Conservation (phyloP, 2,797 vertebrate species). For the Simalia tracyae region DNA sequence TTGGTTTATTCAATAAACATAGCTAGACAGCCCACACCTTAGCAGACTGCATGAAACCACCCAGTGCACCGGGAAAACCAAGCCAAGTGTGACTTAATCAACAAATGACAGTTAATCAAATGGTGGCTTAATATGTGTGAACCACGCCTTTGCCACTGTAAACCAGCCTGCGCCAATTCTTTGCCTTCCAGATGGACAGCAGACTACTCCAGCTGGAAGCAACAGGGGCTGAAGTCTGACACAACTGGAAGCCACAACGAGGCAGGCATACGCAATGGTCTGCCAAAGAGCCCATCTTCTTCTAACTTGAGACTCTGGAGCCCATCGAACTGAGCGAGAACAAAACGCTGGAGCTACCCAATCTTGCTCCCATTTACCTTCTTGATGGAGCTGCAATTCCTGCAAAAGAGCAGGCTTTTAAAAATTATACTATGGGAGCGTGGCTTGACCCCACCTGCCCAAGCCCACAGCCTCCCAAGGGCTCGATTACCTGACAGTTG, state of each 20-base stretch:
- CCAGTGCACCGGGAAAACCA: not conserved
- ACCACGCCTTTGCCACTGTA: not conserved
- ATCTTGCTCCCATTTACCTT: not conserved
- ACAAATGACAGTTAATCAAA: not conserved
- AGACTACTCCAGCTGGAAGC: not conserved
- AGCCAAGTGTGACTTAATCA: not conserved
- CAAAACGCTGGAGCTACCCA: not conserved
- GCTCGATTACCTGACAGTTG: not conserved
- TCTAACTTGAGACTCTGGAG: not conserved
- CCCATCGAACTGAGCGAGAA: not conserved
- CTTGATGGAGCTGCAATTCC: not conserved
- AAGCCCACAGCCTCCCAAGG: accelerated
- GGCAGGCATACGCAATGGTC: not conserved
- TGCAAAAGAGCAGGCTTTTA: not conserved
- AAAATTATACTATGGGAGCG: not conserved
- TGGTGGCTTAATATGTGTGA: not conserved
- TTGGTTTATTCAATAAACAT: not conserved
- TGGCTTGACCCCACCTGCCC: accelerated
- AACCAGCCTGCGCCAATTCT: not conserved
- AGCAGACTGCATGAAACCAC: not conserved
- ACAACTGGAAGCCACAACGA: not conserved
- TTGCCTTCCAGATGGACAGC: not conserved
- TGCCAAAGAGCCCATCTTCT: no score
- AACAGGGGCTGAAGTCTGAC: not conserved
- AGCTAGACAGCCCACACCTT: not conserved